Percentiles rank a stretch among this genome's conserved stretches.
These are phyloP conservation scores for Erynnis tages DNA, from an alignment of 2,888 invertebrate genomes.

Conservation along the genomic window DNA sequence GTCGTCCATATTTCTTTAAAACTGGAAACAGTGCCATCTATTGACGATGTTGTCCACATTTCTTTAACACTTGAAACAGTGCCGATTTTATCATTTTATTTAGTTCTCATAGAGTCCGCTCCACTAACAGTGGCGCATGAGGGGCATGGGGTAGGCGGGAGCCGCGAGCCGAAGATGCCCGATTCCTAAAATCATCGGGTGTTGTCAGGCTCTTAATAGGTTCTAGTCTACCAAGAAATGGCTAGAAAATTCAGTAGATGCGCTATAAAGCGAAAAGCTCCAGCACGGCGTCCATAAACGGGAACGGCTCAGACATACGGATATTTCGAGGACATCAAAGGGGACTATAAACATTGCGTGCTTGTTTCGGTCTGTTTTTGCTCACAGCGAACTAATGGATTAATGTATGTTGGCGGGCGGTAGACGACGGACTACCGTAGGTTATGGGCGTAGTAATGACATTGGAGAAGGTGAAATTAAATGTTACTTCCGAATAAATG, in stretches of 20 bases:
- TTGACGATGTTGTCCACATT: too few relatives aligned
- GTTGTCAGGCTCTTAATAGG: too few relatives aligned
- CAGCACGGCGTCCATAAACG: neutral
- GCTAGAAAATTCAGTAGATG: neutral
- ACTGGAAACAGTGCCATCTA: too few relatives aligned
- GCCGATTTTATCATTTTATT: too few relatives aligned
- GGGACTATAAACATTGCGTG: constrained; percentile 31
- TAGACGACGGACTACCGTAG: neutral
- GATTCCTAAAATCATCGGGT: too few relatives aligned
- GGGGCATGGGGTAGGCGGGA: too few relatives aligned
- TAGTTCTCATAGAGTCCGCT: too few relatives aligned
- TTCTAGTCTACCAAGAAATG: too few relatives aligned
- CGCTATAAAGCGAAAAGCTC: neutral
- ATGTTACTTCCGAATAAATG: neutral
- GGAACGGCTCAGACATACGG: constrained; percentile 10
- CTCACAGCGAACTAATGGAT: constrained; percentile 32
- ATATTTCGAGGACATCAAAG: constrained; percentile 36
- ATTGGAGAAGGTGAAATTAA: constrained; percentile 12
- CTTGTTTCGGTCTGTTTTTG: constrained; percentile 32
- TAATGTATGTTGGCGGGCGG: constrained; percentile 11
- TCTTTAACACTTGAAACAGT: too few relatives aligned
- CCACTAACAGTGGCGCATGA: too few relatives aligned
- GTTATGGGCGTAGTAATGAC: constrained; percentile 7
- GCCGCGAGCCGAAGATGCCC: too few relatives aligned
- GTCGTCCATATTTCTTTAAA: too few relatives aligned